Base-by-base conservation (phyloP, 2,113 vertebrate genomes). In the Centropus unirufus region DNA sequence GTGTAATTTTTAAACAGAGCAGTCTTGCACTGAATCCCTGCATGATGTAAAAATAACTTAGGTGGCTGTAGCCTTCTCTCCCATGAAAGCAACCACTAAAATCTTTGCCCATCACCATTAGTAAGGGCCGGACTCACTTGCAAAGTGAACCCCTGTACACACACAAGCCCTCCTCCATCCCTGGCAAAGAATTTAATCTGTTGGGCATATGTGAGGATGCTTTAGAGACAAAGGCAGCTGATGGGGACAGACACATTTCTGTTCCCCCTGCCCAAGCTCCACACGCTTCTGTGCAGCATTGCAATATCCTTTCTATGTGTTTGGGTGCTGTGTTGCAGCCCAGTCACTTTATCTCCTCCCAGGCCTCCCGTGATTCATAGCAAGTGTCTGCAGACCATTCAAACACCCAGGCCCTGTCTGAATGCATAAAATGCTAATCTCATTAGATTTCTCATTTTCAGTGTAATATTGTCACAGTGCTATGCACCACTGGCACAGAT, bases 401-500 rank as follows among this genome's bases (percentile, higher is more conserved):
- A 54, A 85, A 96, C 75, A 90, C 58, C 8, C 21, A 20, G 80
- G 64, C 58, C 73, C 90, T 97, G 84, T 89, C 95, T 97, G 96
- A 95, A 95, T 83, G 84, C 86, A 94, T 88, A 92, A 96, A 96
- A 95, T 72, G 66, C 91, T 97, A 98, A 98, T 97, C 97, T 97
- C 96, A 97, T 98, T 98, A 98, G 96, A 97, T 96, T 97, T 97
- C 97, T 97, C 97, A 97, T 98, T 97, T 97, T 97, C 96, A 94
- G 91, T 89, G 69, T 97, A 96, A 98, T 97, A 92, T 91, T 96
- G 96, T 97, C 97, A 96, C 96, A 96, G 89, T 32, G 85, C 96
- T 97, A 87, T 97, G 98, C 97, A 97, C 97, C 96, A 93, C 92
- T 95, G 95, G 96, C 90, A 93, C 93, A 98, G 98, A 98, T 98